phyloP scores from a whole-genome alignment of 2,797 vertebrate genomes.

The Eulemur coronatus region DNA sequence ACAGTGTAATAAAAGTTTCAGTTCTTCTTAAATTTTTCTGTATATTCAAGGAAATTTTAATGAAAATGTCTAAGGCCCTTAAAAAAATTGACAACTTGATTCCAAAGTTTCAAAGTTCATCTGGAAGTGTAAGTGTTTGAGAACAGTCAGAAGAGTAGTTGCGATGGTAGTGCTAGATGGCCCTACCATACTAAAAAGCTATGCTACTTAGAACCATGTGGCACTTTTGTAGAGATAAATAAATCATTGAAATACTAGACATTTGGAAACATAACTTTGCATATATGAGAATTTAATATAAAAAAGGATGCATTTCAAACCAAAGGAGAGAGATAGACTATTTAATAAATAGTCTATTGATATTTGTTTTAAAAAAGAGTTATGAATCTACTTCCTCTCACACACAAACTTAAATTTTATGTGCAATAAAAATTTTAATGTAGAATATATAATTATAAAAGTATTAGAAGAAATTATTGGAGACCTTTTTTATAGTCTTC shows the following conservation, averaged over 20 bases:
- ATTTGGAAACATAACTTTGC: not conserved
- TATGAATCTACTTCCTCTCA: not conserved
- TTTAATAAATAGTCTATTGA: not conserved
- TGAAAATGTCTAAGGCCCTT: not conserved
- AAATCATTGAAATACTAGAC: not conserved
- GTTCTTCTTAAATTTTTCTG: slow-evolving; percentile 1
- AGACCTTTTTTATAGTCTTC: not conserved
- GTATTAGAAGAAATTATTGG: not conserved
- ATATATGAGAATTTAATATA: not conserved
- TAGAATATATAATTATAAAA: not conserved
- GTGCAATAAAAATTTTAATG: not conserved
- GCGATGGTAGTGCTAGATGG: not conserved
- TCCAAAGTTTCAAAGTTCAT: not conserved
- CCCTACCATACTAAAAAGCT: not conserved
- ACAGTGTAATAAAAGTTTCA: not conserved
- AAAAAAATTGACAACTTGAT: not conserved
- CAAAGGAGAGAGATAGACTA: not conserved
- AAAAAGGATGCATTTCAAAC: not conserved
- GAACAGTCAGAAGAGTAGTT: not conserved
- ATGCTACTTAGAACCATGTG: not conserved
- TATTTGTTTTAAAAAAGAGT: slow-evolving; percentile 11
- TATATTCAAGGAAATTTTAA: not conserved
- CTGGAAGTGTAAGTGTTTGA: not conserved
- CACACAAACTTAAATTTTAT: not conserved
- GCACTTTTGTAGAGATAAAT: slow-evolving; percentile 11